phyloP scores from a whole-genome alignment of 2,797 vertebrate species.

The Eremophila alpestris region DNA sequence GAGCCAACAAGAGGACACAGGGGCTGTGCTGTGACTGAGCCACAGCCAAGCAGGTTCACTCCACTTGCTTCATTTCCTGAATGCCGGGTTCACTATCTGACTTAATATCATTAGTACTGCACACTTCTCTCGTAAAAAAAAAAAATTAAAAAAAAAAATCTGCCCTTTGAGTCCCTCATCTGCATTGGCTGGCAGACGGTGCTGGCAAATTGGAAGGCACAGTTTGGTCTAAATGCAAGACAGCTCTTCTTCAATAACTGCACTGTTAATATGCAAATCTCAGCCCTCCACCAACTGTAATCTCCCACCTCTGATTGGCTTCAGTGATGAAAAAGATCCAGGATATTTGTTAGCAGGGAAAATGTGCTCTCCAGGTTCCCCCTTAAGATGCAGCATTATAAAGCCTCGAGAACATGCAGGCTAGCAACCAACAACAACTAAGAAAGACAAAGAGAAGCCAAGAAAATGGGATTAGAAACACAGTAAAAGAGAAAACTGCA shows the following conservation, averaged over 20 bases:
- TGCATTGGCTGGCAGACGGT: neutral
- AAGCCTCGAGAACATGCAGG: neutral
- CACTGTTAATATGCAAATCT: conserved; percentile 55
- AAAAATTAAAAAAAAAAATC: neutral
- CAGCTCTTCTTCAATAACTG: conserved; percentile 41
- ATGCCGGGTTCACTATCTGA: neutral
- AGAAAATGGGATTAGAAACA: conserved; percentile 27
- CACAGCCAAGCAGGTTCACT: neutral
- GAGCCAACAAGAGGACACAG: neutral
- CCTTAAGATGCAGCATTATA: neutral
- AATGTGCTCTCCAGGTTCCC: neutral
- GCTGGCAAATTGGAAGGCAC: neutral
- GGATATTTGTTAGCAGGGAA: conserved; percentile 14
- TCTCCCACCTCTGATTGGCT: conserved; percentile 15
- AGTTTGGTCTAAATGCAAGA: neutral
- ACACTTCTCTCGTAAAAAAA: neutral
- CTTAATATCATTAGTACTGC: neutral
- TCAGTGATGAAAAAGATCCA: conserved; percentile 8
- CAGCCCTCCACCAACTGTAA: neutral
- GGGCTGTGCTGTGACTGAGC: rapidly evolving
- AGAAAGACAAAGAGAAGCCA: neutral
- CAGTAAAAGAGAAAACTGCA: neutral
- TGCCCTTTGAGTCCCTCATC: conserved; percentile 22
- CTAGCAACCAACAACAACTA: neutral
- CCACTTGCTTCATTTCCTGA: neutral